These are phyloP conservation scores for Drosophila pachea DNA, from an alignment of 1,140 invertebrate species.

Conservation along the genomic window DNA sequence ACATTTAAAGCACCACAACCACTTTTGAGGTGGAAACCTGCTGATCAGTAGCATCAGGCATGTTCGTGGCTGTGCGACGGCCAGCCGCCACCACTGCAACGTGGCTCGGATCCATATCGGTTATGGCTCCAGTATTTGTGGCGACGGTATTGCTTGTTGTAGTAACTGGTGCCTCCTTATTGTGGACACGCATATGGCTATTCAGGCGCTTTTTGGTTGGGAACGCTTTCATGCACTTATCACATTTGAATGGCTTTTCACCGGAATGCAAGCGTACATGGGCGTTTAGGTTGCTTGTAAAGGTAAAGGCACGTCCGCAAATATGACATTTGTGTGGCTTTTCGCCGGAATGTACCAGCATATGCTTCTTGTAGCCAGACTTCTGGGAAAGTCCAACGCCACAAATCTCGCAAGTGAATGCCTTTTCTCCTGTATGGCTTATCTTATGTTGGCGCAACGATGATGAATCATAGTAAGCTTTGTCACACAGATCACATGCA, in stretches of 20 bases:
- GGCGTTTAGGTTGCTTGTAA: conserved; percentile 78
- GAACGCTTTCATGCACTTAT: conserved; percentile 64
- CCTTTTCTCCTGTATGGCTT: conserved; percentile 72
- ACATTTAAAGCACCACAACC: conserved; percentile 56
- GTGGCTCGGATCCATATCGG: neutral
- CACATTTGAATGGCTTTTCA: conserved; percentile 81
- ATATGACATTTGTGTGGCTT: conserved; percentile 72
- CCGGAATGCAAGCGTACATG: conserved; percentile 83
- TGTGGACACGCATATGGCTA: conserved; percentile 64
- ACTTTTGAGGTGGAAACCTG: conserved; percentile 64
- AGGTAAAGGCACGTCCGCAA: conserved; percentile 70
- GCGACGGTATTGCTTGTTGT: neutral
- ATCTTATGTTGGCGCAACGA: conserved; percentile 73
- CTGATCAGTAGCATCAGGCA: conserved; percentile 50
- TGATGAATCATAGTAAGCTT: conserved; percentile 74
- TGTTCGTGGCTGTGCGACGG: conserved; percentile 24
- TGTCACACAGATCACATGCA: conserved; percentile 71
- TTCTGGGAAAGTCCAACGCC: conserved; percentile 76
- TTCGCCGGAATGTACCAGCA: conserved; percentile 74
- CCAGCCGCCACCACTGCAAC: conserved; percentile 3
- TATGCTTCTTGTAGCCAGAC: conserved; percentile 76
- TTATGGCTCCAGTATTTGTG: neutral
- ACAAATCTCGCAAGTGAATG: conserved; percentile 75
- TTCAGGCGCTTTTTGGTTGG: conserved; percentile 69
- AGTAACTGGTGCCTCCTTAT: conserved; percentile 49